These are phyloP conservation scores for Syngnathus floridae DNA, from an alignment of 2,113 vertebrate genomes.

Conservation along the genomic window DNA sequence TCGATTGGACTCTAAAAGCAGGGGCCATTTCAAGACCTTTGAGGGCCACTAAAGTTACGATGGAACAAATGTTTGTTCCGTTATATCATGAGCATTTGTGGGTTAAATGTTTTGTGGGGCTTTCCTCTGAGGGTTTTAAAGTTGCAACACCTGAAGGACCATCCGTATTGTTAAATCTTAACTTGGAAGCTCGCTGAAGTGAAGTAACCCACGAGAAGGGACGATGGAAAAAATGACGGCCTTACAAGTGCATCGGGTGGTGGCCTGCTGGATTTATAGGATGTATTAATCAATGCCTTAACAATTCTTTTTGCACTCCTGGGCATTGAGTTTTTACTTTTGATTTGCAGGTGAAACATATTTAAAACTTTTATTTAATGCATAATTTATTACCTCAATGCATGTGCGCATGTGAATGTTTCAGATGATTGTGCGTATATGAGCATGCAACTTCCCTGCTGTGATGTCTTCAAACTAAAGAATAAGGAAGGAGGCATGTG, in stretches of 20 bases:
- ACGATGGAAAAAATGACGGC: not conserved
- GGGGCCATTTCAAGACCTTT: not conserved
- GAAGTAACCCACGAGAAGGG: not conserved
- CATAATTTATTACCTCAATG: slow-evolving; percentile 54
- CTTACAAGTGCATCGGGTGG: not conserved
- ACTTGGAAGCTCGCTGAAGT: not conserved
- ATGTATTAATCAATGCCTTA: slow-evolving; percentile 32
- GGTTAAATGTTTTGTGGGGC: not conserved
- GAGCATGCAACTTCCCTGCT: slow-evolving; percentile 20
- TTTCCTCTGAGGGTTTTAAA: not conserved
- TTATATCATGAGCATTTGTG: not conserved
- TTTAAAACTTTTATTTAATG: slow-evolving; percentile 58
- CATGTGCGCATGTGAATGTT: slow-evolving; percentile 9
- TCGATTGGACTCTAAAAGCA: slow-evolving; percentile 80
- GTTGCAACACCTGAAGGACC: not conserved
- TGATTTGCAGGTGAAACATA: slow-evolving; percentile 47
- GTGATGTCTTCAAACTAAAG: slow-evolving; percentile 19
- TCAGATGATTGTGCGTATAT: slow-evolving; percentile 28
- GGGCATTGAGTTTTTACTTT: slow-evolving; percentile 14
- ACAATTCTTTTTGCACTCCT: slow-evolving; percentile 48
- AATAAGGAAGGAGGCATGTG: slow-evolving; percentile 54
- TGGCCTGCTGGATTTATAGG: not conserved
- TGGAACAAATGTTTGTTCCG: not conserved
- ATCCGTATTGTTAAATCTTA: not conserved
- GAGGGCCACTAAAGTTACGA: not conserved